Evolutionary conservation across 2,113 vertebrate species (phyloP), one percentile per base, ranked within the genome.

Genomic region (Nannobrachium achirus): DNA sequence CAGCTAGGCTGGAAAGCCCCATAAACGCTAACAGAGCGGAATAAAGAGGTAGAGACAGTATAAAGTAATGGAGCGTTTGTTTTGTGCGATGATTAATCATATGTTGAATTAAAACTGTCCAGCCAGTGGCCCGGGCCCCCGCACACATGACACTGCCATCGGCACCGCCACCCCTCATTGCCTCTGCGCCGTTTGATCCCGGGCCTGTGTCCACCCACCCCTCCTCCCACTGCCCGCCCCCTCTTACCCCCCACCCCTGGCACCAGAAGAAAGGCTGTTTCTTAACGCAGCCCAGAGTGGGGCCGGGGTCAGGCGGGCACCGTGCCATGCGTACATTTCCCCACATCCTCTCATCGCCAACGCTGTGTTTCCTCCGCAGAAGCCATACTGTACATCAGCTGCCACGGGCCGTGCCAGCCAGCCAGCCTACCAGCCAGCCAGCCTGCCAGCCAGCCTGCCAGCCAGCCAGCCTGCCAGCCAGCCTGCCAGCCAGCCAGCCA

Each of bases 221-320:
- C 6, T 39, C 63, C 76, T 62, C 58, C 53, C 56, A 20, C 39
- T 44, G 71, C 61, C 73, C 73, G 78, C 69, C 71, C 6, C 73
- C 45, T 6, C 25, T 33, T 33, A 5, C 25, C 25, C 25, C 25
- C 25, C 56, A 89, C 69, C 76, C 73, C 86, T 92, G 93, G 90
- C 89, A 84, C 9, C 0, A 71, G 89, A 92, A 92, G 75, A 92
- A 93, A 91, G 80, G 16, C 76, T 15, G 66, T 57, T 33, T 80
- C 79, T 75, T 79, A 75, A 80, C 78, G 74, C 84, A 78, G 85
- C 79, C 13, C 88, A 83, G 86, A 86, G 80, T 69, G 63, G 16
- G 25, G 55, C 15, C 40, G 0, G 77, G 84, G 85, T 62, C 84
- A 78, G 48, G 69, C 57, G 13, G 88, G 86, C 88, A 51, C 71